Percentiles rank a stretch among this genome's conserved stretches.
These are phyloP conservation scores for Disparrhopalites patrizii DNA, from an alignment of 2,888 invertebrate species.

Conservation along the genomic window DNA sequence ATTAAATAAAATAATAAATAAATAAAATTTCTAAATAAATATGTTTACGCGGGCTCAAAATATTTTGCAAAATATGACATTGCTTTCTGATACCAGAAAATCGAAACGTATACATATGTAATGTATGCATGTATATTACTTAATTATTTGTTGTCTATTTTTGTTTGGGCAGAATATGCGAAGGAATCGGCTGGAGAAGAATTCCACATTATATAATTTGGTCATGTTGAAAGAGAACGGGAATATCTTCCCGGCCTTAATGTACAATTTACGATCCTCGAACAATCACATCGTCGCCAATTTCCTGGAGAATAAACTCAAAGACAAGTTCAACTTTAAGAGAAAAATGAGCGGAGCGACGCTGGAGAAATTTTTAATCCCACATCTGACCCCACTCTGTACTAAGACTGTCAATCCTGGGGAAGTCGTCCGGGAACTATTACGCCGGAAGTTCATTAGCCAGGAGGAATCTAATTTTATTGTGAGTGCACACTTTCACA, in stretches of 20 bases:
- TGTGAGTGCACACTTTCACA: not conserved
- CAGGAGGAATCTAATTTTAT: not conserved
- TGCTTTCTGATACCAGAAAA: no score
- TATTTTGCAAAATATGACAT: not conserved
- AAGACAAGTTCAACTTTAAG: constrained; percentile 1
- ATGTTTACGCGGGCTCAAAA: not conserved
- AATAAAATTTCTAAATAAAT: not conserved
- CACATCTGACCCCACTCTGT: not conserved
- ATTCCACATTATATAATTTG: not conserved
- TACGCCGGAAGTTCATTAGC: not conserved
- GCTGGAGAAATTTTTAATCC: constrained; percentile 12
- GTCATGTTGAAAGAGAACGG: not conserved
- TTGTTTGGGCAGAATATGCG: constrained; percentile 5
- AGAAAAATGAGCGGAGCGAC: not conserved
- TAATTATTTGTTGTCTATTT: not conserved
- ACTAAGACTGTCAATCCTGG: not conserved
- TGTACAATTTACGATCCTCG: not conserved
- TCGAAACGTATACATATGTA: no score
- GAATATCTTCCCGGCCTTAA: not conserved
- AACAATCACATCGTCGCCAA: not conserved
- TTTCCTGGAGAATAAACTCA: constrained; percentile 10
- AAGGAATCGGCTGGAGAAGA: constrained; percentile 2
- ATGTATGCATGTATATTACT: not conserved
- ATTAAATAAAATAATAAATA: not conserved
- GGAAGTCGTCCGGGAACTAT: not conserved